Evolutionary conservation across 2,113 vertebrate species (phyloP), one percentile per base, ranked within the genome.

Genomic region (Struthidea cinerea): DNA sequence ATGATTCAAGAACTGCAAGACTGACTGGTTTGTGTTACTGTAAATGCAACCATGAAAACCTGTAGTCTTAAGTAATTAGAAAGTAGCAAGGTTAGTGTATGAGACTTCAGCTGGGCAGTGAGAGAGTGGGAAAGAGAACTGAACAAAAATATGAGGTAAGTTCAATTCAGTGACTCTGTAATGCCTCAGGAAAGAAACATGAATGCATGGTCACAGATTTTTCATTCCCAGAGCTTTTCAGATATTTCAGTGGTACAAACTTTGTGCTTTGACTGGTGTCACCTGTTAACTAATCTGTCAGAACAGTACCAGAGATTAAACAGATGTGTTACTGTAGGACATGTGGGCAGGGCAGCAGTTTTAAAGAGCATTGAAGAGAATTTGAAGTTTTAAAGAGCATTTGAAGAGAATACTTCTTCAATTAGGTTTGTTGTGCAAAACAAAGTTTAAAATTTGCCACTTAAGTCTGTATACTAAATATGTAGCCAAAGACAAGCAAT

Each of bases 1-100:
- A 17, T 24, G 22, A 52, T 83, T 86, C 27, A 44, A 76, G 52
- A 77, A 52, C 41, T 90, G 56, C 49, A 76, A 89, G n/a, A 70
- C 35, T 11, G 8, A 14, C 20, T 94, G 79, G 79, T 95, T 88
- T 90, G 39, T 86, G 60, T 94, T 94, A 88, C 49, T 55, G 50
- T 18, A 70, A 57, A 69, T 87, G 56, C 46, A 75, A 71, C 64
- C 8, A 5, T 84, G 41, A 73, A 84, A 93, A 95, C 44, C 50
- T 88, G 33, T 13, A 50, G 37, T 52, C 67, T 80, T 75, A 83
- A 50, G 42, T 73, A 61, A 73, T 37, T n/a, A 50, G 71, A 65
- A 75, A 39, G 42, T 39, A 76, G 22, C 9, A 8, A 70, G 16
- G 16, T 50, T 81, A 70, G 26, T 10, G 10, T 33, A 4, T 20